A percentile compares a stretch with the other conserved stretches of the same genome.
Conservation (phyloP, 2,797 vertebrate genomes). For the Clarias laeviceps region DNA sequence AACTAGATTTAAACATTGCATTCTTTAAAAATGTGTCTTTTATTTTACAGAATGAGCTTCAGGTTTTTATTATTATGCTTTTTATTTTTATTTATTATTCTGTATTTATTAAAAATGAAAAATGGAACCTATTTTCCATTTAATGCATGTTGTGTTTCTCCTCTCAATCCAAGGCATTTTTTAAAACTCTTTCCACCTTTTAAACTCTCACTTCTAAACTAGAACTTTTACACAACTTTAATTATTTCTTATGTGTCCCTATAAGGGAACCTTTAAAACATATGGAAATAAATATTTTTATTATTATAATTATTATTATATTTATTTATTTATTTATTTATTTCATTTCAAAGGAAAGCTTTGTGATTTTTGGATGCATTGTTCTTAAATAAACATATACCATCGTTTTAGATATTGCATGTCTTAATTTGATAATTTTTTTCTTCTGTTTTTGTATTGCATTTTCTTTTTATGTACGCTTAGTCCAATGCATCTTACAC, state of each 20-base stretch:
- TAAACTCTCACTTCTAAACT: background rate
- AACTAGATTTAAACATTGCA: background rate
- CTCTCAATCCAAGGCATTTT: background rate
- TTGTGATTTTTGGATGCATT: background rate
- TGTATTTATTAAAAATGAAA: too few species aligned
- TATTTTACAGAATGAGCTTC: background rate
- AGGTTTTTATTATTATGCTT: slow-evolving; percentile 1
- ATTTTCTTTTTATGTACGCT: background rate
- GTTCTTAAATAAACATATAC: background rate
- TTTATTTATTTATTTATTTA: too few species aligned
- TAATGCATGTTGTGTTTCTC: background rate
- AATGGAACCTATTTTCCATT: too few species aligned
- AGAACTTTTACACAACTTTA: background rate
- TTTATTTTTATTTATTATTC: too few species aligned
- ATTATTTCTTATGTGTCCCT: background rate
- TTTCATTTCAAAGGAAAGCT: background rate
- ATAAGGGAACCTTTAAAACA: background rate
- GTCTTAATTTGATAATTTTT: background rate
- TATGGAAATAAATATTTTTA: background rate
- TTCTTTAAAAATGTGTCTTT: background rate
- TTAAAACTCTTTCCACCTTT: background rate
- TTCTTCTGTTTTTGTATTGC: background rate
- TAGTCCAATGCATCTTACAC: too few species aligned
- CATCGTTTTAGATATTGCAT: background rate
- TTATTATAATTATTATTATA: too few species aligned